These are phyloP conservation scores for Labeo calbasu DNA, from an alignment of 2,797 vertebrate genomes.

Conservation along the genomic window DNA sequence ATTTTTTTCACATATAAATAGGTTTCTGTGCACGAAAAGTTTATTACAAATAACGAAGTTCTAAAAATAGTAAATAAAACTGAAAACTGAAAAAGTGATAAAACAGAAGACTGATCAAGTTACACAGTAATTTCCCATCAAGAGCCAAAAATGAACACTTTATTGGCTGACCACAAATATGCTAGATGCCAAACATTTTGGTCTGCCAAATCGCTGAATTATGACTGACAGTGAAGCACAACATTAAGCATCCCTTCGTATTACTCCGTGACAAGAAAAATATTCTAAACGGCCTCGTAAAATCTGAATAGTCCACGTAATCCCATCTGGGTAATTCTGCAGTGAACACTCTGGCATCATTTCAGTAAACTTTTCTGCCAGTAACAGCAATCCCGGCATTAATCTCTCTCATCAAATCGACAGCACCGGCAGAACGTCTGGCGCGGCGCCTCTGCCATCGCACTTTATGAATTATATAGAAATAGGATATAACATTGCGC, in stretches of 20 bases:
- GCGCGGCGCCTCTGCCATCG: conserved; percentile 63
- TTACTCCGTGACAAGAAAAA: conserved; percentile 60
- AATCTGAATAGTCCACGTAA: conserved; percentile 74
- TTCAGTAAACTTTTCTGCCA: conserved; percentile 71
- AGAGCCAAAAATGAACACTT: conserved; percentile 5
- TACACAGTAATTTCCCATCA: conserved; percentile 16
- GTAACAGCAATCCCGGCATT: conserved; percentile 58
- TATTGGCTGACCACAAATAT: conserved; percentile 47
- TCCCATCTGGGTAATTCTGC: conserved; percentile 76
- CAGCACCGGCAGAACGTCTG: conserved; percentile 56
- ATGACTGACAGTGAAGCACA: conserved; percentile 36
- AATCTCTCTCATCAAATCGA: conserved; percentile 63
- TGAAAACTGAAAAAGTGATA: background rate
- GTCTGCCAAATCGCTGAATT: conserved; percentile 45
- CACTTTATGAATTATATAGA: conserved; percentile 71
- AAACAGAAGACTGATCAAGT: background rate
- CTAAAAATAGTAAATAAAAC: background rate
- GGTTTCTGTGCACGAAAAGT: background rate
- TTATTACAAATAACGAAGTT: background rate
- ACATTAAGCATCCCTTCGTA: conserved; percentile 49
- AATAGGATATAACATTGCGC: conserved; percentile 68
- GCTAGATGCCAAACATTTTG: conserved; percentile 25
- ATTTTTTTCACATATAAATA: background rate
- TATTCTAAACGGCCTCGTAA: conserved; percentile 76
- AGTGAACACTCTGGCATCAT: conserved; percentile 75